Base-by-base conservation (phyloP, 2,888 invertebrate species). In the Lasioglossum marginatum region DNA sequence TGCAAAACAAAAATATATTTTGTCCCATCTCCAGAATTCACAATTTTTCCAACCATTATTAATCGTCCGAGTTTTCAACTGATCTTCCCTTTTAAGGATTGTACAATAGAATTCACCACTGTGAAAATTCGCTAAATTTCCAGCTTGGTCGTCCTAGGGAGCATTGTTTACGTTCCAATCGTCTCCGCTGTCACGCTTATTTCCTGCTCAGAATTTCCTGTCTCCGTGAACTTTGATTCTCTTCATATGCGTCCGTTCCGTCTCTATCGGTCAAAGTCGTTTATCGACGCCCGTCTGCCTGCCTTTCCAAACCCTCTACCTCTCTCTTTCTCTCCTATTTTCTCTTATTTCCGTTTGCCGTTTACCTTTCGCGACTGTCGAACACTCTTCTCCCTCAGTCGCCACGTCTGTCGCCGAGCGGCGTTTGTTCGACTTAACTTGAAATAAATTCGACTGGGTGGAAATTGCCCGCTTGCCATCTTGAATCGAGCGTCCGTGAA, bases 361-460 rank as follows among this genome's bases (percentile, higher is more conserved):
- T 81, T 77, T 43, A 78, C 73, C 77, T 80, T 82, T 63, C 75
- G 48, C 68, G 48, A 74, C 71, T 68, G 52, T 52, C 66, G 16
- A n/a, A 14, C 40, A 19, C 57, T 16, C 37, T 23, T 14, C 60
- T 48, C n/a, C 52, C 40, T 31, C 52, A 6, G 57, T 19, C 16
- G 27, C n/a, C 66, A 45, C 80, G 80, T 80, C 76, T 80, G 63
- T 75, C 82, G 70, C 34, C 34, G 79, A 81, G 68, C 79, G 79
- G 83, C 70, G 77, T 73, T 83, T 81, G 84, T 88, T 78, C 83
- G 78, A 88, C 71, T 86, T 87, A 81, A 80, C 83, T 74, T 70
- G 81, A 88, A 87, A 81, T 90, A 89, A 89, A 90, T 90, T 81
- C 86, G 81, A 74, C 74, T 81, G 68, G 60, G 63, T 79, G 88